Evolutionary conservation across 2,888 invertebrate species (phyloP), one percentile per base, ranked within the genome.

Genomic region (Parasteatoda lunata): DNA sequence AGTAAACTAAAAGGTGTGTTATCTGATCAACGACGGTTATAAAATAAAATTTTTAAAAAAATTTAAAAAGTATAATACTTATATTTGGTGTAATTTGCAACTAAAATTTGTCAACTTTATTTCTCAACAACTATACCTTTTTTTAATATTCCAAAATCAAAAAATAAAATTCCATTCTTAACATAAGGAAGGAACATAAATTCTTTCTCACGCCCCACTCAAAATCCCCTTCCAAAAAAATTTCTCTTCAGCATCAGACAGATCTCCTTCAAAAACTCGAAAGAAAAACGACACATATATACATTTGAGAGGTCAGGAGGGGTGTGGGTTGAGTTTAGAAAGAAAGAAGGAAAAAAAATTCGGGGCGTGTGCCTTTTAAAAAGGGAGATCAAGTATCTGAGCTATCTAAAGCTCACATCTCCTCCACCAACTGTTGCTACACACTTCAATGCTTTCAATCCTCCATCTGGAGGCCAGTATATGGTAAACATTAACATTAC

Each of bases 401-500:
- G 68, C 68, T 77, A 77, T 77, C 77, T 77, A 45, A 5, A 15
- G 69, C 9, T 64, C 54, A 7, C 8, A 54, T 66, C 64, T n/a
- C 80, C 65, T 68, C 68, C 9, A 54, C 79, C 85, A 79, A 79
- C 79, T 85, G 85, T 79, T 85, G 75, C 76, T 79, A 51, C 83
- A 77, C 78, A 77, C 84, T 77, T 70, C 69, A 66, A 72, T 70
- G 77, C 66, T 70, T 48, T 52, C 48, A n/a, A n/a, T 72, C 78
- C n/a, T 30, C n/a, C 66, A 15, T 15, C 79, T 6, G 66, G 73
- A 66, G 80, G 52, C 78, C 69, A 15, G 71, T 86, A 77, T 81
- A 86, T 81, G 81, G 86, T 81, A 86, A 86, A 86, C 86, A 86
- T 86, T 77, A 86, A 77, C 73, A 79, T 66, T 76, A 85, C 85